Evolutionary conservation across 1,140 invertebrate genomes (phyloP).

Genomic region (Microplitis demolitor): DNA sequence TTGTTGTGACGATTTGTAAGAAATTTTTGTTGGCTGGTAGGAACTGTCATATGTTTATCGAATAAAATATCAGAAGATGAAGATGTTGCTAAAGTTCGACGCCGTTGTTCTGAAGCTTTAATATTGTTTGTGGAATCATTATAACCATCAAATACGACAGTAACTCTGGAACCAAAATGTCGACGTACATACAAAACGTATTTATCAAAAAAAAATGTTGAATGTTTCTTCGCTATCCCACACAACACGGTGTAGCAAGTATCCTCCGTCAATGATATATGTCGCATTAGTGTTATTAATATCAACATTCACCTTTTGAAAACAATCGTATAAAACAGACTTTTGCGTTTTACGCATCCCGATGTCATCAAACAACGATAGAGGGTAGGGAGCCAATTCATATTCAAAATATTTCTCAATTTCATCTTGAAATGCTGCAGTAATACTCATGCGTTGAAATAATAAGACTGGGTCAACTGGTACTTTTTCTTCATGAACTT

Average conservation of each 20-base stretch:
- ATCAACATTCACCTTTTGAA: background rate
- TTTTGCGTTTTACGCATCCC: conserved; percentile 42
- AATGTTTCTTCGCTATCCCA: conserved; percentile 44
- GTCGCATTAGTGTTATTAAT: conserved; percentile 35
- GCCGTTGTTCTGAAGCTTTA: conserved; percentile 38
- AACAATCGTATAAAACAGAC: conserved; percentile 35
- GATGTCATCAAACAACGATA: conserved; percentile 41
- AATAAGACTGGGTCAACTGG: conserved; percentile 34
- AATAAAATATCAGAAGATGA: conserved; percentile 34
- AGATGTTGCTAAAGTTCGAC: conserved; percentile 41
- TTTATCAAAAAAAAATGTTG: conserved; percentile 33
- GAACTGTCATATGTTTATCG: background rate
- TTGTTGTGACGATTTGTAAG: background rate
- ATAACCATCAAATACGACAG: conserved; percentile 46
- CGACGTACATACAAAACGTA: background rate
- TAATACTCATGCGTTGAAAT: conserved; percentile 40
- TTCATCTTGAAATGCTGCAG: conserved; percentile 36
- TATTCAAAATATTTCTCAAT: conserved; percentile 39
- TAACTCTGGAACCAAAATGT: conserved; percentile 17
- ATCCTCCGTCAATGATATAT: conserved; percentile 46
- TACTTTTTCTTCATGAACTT: conserved; percentile 18
- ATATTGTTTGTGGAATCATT: conserved; percentile 25
- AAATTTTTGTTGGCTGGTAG: background rate
- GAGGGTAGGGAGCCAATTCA: conserved; percentile 42
- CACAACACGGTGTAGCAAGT: conserved; percentile 36